Evolutionary conservation across 2,888 invertebrate genomes (phyloP).

Genomic region (Ennomos erosarius): DNA sequence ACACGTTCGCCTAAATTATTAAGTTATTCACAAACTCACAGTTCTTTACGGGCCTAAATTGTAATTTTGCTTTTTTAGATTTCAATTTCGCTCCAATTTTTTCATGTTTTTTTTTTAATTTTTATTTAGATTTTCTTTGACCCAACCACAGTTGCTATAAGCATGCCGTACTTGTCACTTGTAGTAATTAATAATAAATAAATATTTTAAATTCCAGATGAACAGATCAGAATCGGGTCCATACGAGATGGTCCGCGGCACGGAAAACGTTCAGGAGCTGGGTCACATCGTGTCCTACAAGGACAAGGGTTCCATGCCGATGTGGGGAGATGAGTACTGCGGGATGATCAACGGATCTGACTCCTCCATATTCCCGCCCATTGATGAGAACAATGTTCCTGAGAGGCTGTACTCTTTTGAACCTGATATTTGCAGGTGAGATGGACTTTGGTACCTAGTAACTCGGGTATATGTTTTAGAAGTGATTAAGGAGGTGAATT

Average conservation of each 20-base stretch:
- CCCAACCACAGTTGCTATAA: too few species aligned
- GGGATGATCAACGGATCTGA: constrained; percentile 85
- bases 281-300: constrained; percentile 81
- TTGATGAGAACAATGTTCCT: constrained; percentile 63
- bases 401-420: constrained; percentile 77
- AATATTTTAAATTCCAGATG: constrained; percentile 60
- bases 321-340: constrained; percentile 76
- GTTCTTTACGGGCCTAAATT: too few species aligned
- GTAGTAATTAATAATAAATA: too few species aligned
- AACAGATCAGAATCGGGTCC: constrained; percentile 83
- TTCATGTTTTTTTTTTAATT: too few species aligned
- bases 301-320: constrained; percentile 59
- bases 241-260: constrained; percentile 82
- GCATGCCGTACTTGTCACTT: too few species aligned
- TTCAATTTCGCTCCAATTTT: too few species aligned
- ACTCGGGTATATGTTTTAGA: too few species aligned
- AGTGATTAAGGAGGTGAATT: too few species aligned
- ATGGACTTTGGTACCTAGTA: neutral
- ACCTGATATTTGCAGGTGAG: constrained; percentile 85
- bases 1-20: too few species aligned
- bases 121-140: too few species aligned
- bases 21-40: too few species aligned
- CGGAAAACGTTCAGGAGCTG: constrained; percentile 71
- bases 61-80: too few species aligned
- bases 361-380: constrained; percentile 81